Base-by-base conservation (phyloP, 1,140 invertebrate species). In the Eumaeus atala region DNA sequence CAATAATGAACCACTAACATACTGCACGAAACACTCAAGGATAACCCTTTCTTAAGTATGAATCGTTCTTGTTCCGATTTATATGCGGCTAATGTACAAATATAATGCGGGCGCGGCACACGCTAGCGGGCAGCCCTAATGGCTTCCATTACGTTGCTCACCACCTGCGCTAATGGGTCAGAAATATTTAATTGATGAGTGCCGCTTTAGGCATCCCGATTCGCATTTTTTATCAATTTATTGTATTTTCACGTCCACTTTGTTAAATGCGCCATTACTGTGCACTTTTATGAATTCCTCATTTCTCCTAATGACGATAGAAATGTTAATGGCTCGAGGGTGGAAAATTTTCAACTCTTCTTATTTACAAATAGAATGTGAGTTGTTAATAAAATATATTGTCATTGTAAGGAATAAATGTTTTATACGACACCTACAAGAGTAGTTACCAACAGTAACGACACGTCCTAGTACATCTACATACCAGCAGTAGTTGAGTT, bases 151-250 rank as follows among this genome's bases (percentile, higher is more conserved):
- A 82, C 77, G 76, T 62, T 73, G 68, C 68, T 67, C 72, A 70
- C 77, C 80, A 84, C 80, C 78, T 82, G 78, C 64, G 73, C 77
- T 84, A 82, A 84, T 82, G 77, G 78, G 55, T 73, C 78, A 84
- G 70, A 84, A 82, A 84, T 84, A 82, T 84, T 82, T 80, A 84
- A 82, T 82, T 80, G 77, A 84, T 82, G 74, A 80, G 72, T 67
- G 61, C 64, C 61, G 61, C 73, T 70, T 74, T 77, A 70, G 73
- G 75, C 79, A 77, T 70, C 64, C 64, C 61, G 66, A 73, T 71
- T 70, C 66, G 54, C 70, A 74, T 80, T 81, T 79, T 84, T 84
- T 74, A 77, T 69, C 64, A 56, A 68, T 74, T 70, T 67, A 60
- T 65, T 61, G 63, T 58, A 56, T 62, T 66, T 64, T 61, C 59